Evolutionary conservation across 1,140 invertebrate genomes (phyloP), one percentile per base, ranked within the genome.

Genomic region (Bilobella aurantiaca): DNA sequence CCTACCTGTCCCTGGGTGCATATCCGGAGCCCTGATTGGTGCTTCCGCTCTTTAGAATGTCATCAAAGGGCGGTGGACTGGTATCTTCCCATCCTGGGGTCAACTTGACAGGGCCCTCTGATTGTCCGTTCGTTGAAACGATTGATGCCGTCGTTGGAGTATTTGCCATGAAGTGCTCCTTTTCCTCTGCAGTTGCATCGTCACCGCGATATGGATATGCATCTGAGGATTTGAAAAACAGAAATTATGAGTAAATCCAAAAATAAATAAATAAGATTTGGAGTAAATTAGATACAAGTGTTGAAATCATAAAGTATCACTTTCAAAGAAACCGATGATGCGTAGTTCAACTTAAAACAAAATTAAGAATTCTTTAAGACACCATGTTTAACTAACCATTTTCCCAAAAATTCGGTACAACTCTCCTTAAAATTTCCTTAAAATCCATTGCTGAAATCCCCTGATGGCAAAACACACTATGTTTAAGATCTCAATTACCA

Each of bases 51-150:
- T 68, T 70, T 27, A 67, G 28, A 23, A 62, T 62, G 25, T 62
- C 59, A 37, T 62, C 59, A 28, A 62, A 62, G 16, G 59, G 59
- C 29, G 57, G 57, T 2, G 62, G 62, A 29, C 46, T 88, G 58
- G 84, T 85, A 67, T 87, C 87, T 80, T 92, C 89, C 89, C 89
- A 92, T 58, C 88, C 87, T 0, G 89, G 90, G 2, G 88, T 89
- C 59, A 92, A 79, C 70, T 86, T 84, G 31, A 92, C 89, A 56
- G 89, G 89, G 81, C 79, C 64, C n/a, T n/a, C n/a, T n/a, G n/a
- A n/a, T n/a, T n/a, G n/a, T n/a, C n/a, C n/a, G n/a, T n/a, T n/a
- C n/a, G n/a, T n/a, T n/a, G 81, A 47, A 72, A 70, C 46, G 70
- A 73, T 18, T 68, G 69, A 29, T 68, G 70, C 60, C 69, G 74